Percentiles rank a stretch among this genome's conserved stretches.
Evolutionary conservation across 2,888 invertebrate genomes (phyloP).

Genomic region (Lathronympha strigana): DNA sequence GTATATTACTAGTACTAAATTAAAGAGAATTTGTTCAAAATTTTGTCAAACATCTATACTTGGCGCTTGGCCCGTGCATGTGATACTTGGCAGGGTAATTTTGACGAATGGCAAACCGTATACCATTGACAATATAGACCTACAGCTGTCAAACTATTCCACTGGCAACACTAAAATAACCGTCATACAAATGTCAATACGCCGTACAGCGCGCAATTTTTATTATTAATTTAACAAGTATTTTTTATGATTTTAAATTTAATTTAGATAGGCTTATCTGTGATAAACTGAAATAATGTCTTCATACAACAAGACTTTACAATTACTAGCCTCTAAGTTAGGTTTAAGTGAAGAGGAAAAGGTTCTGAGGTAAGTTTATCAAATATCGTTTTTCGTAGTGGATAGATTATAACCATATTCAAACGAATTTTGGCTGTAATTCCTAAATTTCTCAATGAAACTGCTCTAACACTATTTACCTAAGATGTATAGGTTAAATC

Average conservation of each 20-base stretch:
- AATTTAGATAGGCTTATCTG: slow-evolving; percentile 23
- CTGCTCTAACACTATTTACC: too few species aligned
- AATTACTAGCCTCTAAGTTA: slow-evolving; percentile 69
- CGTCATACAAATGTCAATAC: slow-evolving; percentile 11
- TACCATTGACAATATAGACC: slow-evolving; percentile 17
- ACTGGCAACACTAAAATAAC: slow-evolving; percentile 25
- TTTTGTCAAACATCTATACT: background rate
- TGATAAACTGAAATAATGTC: slow-evolving; percentile 56
- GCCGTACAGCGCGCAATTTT: slow-evolving; percentile 20
- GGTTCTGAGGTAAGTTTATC: slow-evolving; percentile 64
- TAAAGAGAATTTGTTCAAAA: background rate
- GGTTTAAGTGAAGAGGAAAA: slow-evolving; percentile 70
- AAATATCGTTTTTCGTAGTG: background rate
- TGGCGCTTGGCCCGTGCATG: slow-evolving; percentile 12
- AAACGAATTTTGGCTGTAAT: background rate
- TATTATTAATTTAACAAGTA: background rate
- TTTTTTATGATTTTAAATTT: too few species aligned
- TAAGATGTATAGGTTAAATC: background rate
- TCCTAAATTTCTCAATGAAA: background rate
- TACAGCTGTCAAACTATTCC: background rate
- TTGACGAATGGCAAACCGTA: slow-evolving; percentile 12
- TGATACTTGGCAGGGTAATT: slow-evolving; percentile 5
- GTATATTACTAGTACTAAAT: background rate
- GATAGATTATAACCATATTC: background rate
- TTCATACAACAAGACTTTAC: slow-evolving; percentile 63